A percentile compares a stretch with the other conserved stretches of the same genome.
These are phyloP conservation scores for Uria aalge DNA, from an alignment of 2,113 vertebrate genomes.

Conservation along the genomic window DNA sequence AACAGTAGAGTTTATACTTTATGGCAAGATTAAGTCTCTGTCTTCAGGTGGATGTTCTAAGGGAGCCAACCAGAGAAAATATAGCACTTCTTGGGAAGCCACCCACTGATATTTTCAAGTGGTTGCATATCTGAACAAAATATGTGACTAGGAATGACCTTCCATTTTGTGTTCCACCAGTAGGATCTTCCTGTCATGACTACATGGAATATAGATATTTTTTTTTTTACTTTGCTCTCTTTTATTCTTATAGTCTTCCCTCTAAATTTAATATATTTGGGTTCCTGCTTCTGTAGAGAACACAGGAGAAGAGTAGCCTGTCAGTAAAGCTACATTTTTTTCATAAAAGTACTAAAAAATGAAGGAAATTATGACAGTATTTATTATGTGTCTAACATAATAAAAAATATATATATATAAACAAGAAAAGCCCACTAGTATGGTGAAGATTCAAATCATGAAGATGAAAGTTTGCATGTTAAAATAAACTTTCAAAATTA, in stretches of 20 bases:
- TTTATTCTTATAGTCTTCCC: not conserved
- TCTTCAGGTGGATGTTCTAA: not conserved
- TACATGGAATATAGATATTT: not conserved
- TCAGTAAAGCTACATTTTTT: fast-evolving
- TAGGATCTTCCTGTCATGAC: not conserved
- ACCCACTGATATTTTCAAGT: not conserved
- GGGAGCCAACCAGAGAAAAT: not conserved
- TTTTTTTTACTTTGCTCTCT: not conserved
- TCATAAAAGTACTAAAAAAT: not conserved
- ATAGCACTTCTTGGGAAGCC: not conserved
- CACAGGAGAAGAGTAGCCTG: not conserved
- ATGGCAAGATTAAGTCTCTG: not conserved
- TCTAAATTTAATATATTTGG: not conserved
- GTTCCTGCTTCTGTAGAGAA: not conserved
- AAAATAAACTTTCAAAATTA: not conserved
- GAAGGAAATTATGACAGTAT: not conserved
- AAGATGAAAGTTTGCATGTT: not conserved
- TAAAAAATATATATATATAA: not conserved
- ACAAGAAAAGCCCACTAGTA: not conserved
- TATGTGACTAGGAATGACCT: not conserved
- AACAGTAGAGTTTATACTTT: not conserved
- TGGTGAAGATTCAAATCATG: not conserved
- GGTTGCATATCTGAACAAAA: not conserved
- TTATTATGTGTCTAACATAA: not conserved
- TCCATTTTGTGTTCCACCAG: not conserved